Evolutionary conservation across 2,113 vertebrate genomes (phyloP).

Genomic region (Colaptes auratus): DNA sequence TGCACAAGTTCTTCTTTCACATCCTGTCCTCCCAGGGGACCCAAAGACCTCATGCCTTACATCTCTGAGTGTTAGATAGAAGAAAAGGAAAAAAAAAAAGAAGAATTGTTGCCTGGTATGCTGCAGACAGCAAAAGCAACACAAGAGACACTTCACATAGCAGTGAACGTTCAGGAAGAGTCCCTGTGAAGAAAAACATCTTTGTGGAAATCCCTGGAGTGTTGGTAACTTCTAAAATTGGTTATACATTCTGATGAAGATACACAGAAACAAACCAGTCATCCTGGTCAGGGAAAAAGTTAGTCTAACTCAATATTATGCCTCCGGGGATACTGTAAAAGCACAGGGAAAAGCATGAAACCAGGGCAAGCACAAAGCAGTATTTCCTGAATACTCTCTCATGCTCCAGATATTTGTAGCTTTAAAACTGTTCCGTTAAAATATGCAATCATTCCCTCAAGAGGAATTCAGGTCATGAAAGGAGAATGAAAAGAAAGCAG

Average conservation of each 20-base stretch:
- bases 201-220: neutral
- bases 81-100: neutral
- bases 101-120: neutral
- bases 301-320: neutral
- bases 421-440: constrained; percentile 32
- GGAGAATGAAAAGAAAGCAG: neutral
- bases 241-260: neutral
- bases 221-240: neutral
- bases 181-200: neutral
- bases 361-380: neutral
- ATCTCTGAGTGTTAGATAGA: neutral
- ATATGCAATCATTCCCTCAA: neutral
- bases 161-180: neutral
- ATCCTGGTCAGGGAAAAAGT: neutral
- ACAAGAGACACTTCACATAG: neutral
- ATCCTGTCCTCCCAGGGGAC: neutral
- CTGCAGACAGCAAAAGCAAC: neutral
- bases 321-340: neutral
- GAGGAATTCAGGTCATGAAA: neutral
- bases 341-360: neutral
- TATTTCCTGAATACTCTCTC: neutral
- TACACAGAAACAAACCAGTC: neutral
- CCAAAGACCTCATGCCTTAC: neutral
- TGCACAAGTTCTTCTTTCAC: neutral
- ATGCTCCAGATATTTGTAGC: neutral